phyloP scores from a whole-genome alignment of 2,797 vertebrate species.

The Catostomus latipinnis region DNA sequence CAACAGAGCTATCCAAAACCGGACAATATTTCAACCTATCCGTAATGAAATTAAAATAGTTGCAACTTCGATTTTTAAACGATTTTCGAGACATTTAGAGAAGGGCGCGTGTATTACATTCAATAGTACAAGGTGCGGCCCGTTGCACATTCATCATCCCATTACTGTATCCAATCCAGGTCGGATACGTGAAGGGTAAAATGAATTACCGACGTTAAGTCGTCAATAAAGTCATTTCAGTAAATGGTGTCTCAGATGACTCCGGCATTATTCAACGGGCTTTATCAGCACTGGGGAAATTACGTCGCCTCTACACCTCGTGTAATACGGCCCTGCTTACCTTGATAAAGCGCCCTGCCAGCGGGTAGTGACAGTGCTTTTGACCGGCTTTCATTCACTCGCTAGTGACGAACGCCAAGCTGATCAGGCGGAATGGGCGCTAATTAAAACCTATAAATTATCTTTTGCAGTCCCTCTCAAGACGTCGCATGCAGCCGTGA shows the following conservation, averaged over 20 bases:
- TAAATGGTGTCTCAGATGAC: constrained; percentile 96
- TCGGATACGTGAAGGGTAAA: constrained; percentile 92
- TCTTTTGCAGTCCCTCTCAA: constrained; percentile 89
- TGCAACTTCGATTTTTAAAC: constrained; percentile 59
- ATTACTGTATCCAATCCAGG: constrained; percentile 95
- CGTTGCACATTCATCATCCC: constrained; percentile 97
- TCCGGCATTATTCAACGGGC: constrained; percentile 94
- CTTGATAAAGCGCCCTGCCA: constrained; percentile 98
- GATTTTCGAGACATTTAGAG: constrained; percentile 63
- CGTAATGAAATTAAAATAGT: constrained; percentile 59
- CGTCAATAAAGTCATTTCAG: constrained; percentile 99
- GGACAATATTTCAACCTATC: constrained; percentile 56
- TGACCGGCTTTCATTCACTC: constrained; percentile 91
- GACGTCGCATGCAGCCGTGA: constrained; percentile 90
- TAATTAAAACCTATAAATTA: constrained; percentile 99
- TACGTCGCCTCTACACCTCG: constrained; percentile 85
- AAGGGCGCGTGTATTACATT: constrained; percentile 78
- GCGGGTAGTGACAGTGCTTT: constrained; percentile 92
- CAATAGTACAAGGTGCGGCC: constrained; percentile 88
- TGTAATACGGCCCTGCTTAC: constrained; percentile 87
- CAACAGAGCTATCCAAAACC: constrained; percentile 31
- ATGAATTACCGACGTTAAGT: constrained; percentile 98
- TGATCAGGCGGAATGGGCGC: constrained; percentile 97
- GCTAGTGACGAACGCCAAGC: constrained; percentile 92
- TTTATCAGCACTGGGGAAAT: constrained; percentile 99